Conservation (phyloP, 2,888 invertebrate species). For the Branchellion lobata region DNA sequence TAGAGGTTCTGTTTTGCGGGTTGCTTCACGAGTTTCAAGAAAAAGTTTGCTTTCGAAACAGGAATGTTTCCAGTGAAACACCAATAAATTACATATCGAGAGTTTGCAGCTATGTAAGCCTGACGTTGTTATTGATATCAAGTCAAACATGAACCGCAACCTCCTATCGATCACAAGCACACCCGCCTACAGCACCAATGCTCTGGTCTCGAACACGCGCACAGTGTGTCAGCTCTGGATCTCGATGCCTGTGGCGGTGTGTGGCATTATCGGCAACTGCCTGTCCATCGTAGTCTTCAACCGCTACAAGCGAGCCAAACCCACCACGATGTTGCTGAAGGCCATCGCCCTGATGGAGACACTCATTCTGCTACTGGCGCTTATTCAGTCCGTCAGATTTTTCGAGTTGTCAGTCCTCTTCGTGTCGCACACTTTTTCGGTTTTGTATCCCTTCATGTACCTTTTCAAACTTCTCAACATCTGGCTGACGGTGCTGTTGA, state of each 20-base stretch:
- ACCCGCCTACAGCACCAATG: no score
- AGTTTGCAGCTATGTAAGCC: no score
- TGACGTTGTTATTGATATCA: no score
- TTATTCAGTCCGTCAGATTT: conserved; percentile 47
- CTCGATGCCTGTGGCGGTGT: conserved; percentile 45
- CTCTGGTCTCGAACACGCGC: conserved; percentile 7
- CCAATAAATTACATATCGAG: no score
- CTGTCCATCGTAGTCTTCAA: conserved; percentile 47
- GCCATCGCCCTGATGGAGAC: conserved; percentile 49
- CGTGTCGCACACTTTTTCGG: conserved; percentile 43
- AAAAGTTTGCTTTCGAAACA: no score
- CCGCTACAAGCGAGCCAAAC: conserved; percentile 46
- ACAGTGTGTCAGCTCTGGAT: conserved; percentile 46
- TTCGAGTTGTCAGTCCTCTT: not conserved
- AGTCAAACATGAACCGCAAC: no score
- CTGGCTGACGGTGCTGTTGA: conserved; percentile 52
- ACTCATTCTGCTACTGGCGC: conserved; percentile 43
- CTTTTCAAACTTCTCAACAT: conserved; percentile 47
- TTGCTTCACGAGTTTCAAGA: no score
- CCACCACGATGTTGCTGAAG: conserved; percentile 49
- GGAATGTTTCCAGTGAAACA: no score
- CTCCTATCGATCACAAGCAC: no score
- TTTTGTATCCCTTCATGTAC: conserved; percentile 48
- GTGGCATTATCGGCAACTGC: conserved; percentile 51
- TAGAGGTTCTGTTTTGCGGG: no score